phyloP scores from a whole-genome alignment of 2,888 invertebrate species.

The Oligia fasciuncula region DNA sequence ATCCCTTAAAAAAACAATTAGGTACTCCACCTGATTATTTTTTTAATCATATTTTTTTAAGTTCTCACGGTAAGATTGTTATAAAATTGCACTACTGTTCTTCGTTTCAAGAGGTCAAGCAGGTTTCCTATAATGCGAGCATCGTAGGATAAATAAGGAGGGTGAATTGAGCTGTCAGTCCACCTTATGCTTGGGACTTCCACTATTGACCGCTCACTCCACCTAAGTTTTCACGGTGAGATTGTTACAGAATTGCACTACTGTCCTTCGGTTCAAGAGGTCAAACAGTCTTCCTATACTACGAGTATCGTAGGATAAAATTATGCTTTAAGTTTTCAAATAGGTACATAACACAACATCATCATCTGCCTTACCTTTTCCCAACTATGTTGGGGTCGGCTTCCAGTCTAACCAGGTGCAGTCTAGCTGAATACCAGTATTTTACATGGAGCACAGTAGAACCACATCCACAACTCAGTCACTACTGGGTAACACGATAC shows the following conservation, averaged over 20 bases:
- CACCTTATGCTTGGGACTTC: no score
- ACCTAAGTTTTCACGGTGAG: neutral
- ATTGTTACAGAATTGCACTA: neutral
- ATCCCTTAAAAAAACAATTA: no score
- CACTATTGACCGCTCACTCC: neutral
- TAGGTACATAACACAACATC: neutral
- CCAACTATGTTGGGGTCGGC: neutral
- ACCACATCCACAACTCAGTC: neutral
- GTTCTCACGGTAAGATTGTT: no score
- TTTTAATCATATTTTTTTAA: no score
- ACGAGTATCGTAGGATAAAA: neutral
- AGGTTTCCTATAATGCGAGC: no score
- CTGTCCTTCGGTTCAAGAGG: neutral
- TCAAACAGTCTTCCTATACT: neutral
- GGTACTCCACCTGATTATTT: no score
- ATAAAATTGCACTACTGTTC: no score
- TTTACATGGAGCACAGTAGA: neutral
- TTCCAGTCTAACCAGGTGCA: neutral
- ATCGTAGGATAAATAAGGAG: no score
- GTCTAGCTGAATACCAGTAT: neutral
- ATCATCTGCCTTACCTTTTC: neutral
- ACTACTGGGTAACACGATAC: neutral
- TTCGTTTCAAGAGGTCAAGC: no score
- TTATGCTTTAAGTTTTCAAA: neutral
- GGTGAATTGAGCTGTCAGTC: no score